These are phyloP conservation scores for Odontophorus gujanensis DNA, from an alignment of 2,113 vertebrate genomes.

Conservation along the genomic window DNA sequence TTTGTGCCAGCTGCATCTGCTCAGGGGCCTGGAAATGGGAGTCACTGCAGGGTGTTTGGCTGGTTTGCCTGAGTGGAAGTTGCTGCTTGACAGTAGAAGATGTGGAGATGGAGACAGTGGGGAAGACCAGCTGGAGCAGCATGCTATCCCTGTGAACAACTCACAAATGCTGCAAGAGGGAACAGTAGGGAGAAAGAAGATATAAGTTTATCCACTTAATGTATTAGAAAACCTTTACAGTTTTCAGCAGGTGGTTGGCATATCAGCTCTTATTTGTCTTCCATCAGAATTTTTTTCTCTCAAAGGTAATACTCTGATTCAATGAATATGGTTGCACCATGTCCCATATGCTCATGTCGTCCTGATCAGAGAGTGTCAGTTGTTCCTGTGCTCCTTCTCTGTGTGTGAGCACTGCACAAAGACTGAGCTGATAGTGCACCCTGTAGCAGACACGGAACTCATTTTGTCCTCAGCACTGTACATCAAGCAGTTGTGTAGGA, in stretches of 20 bases:
- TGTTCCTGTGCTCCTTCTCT: not conserved
- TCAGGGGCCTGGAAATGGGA: not conserved
- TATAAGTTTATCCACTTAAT: not conserved
- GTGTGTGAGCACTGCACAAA: not conserved
- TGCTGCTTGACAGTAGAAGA: not conserved
- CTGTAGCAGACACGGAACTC: not conserved
- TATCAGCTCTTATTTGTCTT: not conserved
- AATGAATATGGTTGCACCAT: accelerated
- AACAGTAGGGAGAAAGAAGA: not conserved
- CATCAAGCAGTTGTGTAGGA: not conserved
- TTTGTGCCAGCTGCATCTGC: not conserved
- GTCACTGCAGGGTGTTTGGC: not conserved
- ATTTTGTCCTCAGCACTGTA: not conserved
- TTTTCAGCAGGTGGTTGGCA: not conserved
- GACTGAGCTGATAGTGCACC: accelerated
- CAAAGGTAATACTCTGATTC: not conserved
- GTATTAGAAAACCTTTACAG: not conserved
- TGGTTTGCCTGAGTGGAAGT: not conserved
- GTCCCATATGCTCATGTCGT: not conserved
- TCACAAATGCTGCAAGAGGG: not conserved
- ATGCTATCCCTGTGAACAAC: not conserved
- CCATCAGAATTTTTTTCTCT: not conserved
- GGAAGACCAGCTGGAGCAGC: not conserved
- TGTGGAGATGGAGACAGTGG: not conserved
- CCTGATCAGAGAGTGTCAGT: not conserved